Conservation (phyloP, 2,888 invertebrate genomes). For the Eurytoma californica region DNA sequence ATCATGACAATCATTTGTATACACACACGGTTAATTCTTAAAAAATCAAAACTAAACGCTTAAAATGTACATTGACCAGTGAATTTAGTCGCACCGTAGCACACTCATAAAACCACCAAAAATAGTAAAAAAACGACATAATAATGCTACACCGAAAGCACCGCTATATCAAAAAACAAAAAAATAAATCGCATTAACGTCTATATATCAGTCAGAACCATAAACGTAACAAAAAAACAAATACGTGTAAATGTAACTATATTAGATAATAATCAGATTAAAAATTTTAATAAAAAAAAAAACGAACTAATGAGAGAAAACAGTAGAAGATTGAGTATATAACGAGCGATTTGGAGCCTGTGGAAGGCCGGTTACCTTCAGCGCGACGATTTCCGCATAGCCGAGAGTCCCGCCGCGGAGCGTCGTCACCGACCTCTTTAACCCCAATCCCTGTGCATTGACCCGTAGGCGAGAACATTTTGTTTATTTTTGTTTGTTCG, state of each 20-base stretch:
- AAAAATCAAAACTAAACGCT: neutral
- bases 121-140: constrained; percentile 18
- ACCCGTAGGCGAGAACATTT: constrained; percentile 73
- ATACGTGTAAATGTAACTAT: neutral
- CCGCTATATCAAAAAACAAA: constrained; percentile 63
- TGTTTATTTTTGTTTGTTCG: neutral
- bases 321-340: constrained; percentile 16
- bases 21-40: neutral
- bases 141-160: constrained; percentile 72
- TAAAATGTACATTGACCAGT: constrained; percentile 19
- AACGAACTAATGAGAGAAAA: neutral
- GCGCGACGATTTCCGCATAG: constrained; percentile 96
- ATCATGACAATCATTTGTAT: neutral
- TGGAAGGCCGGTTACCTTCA: constrained; percentile 85
- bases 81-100: constrained; percentile 38
- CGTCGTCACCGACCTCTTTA: constrained; percentile 95
- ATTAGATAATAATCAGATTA: neutral
- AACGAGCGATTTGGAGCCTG: constrained; percentile 37
- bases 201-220: neutral
- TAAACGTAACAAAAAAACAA: neutral
- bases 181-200: constrained; percentile 58
- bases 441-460: constrained; percentile 80
- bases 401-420: constrained; percentile 90
- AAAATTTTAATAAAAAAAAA: neutral
- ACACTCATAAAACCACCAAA: constrained; percentile 45